Evolutionary conservation across 2,113 vertebrate genomes (phyloP).

Genomic region (Triplophysa dalaica): DNA sequence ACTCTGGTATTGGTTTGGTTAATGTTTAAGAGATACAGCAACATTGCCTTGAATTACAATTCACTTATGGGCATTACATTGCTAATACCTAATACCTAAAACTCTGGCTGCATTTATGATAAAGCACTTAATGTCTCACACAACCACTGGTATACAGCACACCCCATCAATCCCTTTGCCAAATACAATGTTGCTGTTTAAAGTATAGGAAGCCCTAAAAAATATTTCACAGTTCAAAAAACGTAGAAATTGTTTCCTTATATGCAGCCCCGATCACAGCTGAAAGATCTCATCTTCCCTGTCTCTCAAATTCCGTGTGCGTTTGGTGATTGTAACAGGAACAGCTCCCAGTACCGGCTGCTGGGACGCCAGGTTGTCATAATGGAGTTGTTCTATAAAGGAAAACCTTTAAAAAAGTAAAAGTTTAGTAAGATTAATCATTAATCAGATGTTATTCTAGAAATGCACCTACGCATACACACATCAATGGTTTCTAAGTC

Average conservation of each 20-base stretch:
- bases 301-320: conserved; percentile 75
- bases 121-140: neutral
- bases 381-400: conserved; percentile 61
- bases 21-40: neutral
- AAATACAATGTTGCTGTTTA: neutral
- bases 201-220: neutral
- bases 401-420: conserved; percentile 64
- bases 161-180: neutral
- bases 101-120: neutral
- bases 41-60: neutral
- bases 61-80: neutral
- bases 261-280: conserved; percentile 68
- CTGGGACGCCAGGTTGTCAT: conserved; percentile 48
- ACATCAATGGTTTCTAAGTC: neutral
- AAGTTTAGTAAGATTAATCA: neutral
- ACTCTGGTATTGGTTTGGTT: neutral
- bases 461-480: no score
- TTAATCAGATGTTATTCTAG: no score
- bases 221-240: neutral
- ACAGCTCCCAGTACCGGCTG: conserved; percentile 71
- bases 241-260: neutral
- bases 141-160: neutral
- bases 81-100: conserved; percentile 7
- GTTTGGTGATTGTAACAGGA: conserved; percentile 79
- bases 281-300: conserved; percentile 89